phyloP scores from a whole-genome alignment of 2,888 invertebrate genomes.

The Tachina grossa region DNA sequence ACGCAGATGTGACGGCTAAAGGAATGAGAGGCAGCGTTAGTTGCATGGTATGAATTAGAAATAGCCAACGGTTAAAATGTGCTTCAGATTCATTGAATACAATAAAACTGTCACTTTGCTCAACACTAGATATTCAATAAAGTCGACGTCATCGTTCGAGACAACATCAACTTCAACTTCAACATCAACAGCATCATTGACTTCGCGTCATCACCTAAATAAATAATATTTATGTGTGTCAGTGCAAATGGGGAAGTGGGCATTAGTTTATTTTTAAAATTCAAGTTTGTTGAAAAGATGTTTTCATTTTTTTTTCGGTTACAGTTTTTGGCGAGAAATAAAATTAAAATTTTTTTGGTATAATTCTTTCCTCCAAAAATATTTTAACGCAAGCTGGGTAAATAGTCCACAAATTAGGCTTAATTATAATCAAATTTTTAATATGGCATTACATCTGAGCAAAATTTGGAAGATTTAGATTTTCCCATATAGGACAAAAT shows the following conservation, averaged over 20 bases:
- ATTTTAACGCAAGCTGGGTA: too few relatives aligned
- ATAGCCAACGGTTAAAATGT: slow-evolving; percentile 59
- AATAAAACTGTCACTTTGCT: slow-evolving; percentile 62
- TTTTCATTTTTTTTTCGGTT: neutral
- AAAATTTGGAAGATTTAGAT: too few relatives aligned
- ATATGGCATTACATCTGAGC: too few relatives aligned
- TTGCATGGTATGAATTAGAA: slow-evolving; percentile 30
- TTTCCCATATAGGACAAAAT: too few relatives aligned
- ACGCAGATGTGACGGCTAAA: too few relatives aligned
- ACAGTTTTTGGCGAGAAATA: neutral
- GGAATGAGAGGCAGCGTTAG: neutral
- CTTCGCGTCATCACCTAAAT: slow-evolving; percentile 15
- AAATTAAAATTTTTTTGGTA: neutral
- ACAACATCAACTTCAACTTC: slow-evolving; percentile 10
- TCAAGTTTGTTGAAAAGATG: neutral
- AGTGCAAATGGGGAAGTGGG: neutral
- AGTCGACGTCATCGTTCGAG: slow-evolving; percentile 15
- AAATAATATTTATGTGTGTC: slow-evolving; percentile 11
- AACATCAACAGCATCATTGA: neutral
- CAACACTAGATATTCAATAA: slow-evolving; percentile 39
- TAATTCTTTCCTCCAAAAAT: neutral
- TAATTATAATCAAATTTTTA: too few relatives aligned
- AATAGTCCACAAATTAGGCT: too few relatives aligned
- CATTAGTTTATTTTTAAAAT: slow-evolving; percentile 19
- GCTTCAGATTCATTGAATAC: slow-evolving; percentile 40